Percentiles rank a stretch among this genome's conserved stretches.
Evolutionary conservation across 2,888 invertebrate species (phyloP).

Genomic region (Tenodera sinensis): DNA sequence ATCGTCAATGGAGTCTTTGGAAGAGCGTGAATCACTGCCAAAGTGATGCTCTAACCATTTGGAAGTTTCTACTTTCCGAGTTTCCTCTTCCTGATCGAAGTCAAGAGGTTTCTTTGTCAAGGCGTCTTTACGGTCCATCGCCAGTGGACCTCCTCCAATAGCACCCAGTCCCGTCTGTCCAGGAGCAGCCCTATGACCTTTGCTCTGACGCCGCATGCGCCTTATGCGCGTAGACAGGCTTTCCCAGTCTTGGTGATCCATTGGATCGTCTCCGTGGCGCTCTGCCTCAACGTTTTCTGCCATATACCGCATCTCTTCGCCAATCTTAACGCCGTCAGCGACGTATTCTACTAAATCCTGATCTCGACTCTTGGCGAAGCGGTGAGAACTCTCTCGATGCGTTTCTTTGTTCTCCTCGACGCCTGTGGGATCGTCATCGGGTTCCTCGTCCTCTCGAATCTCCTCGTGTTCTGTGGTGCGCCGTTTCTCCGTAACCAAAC

Average conservation of each 20-base stretch:
- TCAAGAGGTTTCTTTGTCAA: conserved; percentile 77
- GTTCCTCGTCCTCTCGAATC: conserved; percentile 71
- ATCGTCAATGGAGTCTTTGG: conserved; percentile 66
- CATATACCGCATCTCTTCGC: conserved; percentile 75
- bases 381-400: conserved; percentile 57
- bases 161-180: background rate
- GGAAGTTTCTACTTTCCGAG: conserved; percentile 82
- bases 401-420: conserved; percentile 46
- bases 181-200: conserved; percentile 27
- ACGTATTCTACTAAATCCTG: conserved; percentile 81
- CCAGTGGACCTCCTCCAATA: conserved; percentile 1
- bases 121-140: conserved; percentile 71
- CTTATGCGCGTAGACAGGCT: conserved; percentile 73
- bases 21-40: conserved; percentile 79
- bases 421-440: conserved; percentile 53
- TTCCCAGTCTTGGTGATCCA: conserved; percentile 67
- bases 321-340: conserved; percentile 75
- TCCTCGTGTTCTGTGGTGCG: conserved; percentile 82
- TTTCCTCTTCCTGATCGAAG: conserved; percentile 84
- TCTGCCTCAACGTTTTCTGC: conserved; percentile 81
- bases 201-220: conserved; percentile 54
- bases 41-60: conserved; percentile 91
- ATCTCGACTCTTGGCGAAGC: conserved; percentile 68
- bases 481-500: conserved; percentile 79
- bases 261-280: conserved; percentile 58